Evolutionary conservation across 2,113 vertebrate genomes (phyloP), one percentile per base, ranked within the genome.

Genomic region (Gambusia affinis): DNA sequence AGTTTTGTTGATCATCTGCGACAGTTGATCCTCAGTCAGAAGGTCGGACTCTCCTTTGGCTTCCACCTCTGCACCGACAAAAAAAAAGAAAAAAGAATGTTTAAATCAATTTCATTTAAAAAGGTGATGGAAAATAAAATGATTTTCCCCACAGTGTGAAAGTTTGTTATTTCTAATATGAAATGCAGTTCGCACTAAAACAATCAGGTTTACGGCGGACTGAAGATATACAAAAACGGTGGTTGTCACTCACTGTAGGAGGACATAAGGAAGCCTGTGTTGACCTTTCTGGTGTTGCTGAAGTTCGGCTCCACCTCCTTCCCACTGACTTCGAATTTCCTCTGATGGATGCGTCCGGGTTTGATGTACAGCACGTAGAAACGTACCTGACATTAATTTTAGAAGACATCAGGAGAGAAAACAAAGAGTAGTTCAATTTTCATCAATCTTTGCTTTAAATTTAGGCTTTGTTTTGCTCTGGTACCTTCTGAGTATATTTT

Each of bases 271-370:
- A 93, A 95, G 81, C 96, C 96, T 0, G 95, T 97, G 93, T 96
- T 97, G 88, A 97, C 95, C 85, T 96, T 97, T 80, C 79, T 93
- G 78, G 94, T 95, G 68, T 95, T 91, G 12, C 95, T 96, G 89
- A 97, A 97, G 85, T 97, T 96, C 0, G 96, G 96, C 80, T 97
- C 96, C 0, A 96, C 89, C 85, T 97, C 96, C 7, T 94, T 94
- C 31, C 96, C 96, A 8, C 89, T 89, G 64, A 85, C 75, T 70
- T 96, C 95, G 22, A 95, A 97, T 77, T 87, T 94, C 37, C 96
- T 94, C 72, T 88, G 92, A 69, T 97, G 96, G 80, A 96, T 89
- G 57, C 79, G 79, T 27, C 82, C 82, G 8, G 96, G 95, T 81
- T 81, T 93, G 80, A 97, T 44, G 62, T 97, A 96, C 54, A 97